These are phyloP conservation scores for Phaedon cochleariae DNA, from an alignment of 2,888 invertebrate species.

Conservation along the genomic window DNA sequence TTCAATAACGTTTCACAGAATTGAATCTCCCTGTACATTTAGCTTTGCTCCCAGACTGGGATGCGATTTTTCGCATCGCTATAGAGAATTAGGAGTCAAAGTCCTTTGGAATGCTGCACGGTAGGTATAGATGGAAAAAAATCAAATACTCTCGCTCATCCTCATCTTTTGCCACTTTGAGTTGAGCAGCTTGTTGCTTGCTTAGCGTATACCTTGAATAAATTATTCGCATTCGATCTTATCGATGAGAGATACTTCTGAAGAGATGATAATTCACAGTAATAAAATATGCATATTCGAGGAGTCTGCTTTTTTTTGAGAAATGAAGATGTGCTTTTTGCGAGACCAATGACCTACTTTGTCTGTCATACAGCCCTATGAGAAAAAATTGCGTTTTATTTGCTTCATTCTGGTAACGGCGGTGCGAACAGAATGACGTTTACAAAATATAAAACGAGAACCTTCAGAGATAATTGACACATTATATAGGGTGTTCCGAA, in stretches of 20 bases:
- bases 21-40: background rate
- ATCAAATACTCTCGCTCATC: conserved; percentile 31
- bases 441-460: too few species aligned
- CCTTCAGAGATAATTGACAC: too few species aligned
- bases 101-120: conserved; percentile 54
- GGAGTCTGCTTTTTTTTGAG: background rate
- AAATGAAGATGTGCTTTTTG: background rate
- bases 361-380: too few species aligned
- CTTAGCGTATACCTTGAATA: background rate
- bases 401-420: too few species aligned
- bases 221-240: background rate
- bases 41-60: background rate
- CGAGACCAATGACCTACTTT: too few species aligned
- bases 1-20: background rate
- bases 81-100: conserved; percentile 45
- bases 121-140: conserved; percentile 49
- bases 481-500: too few species aligned
- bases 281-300: background rate
- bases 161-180: conserved; percentile 14
- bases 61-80: conserved; percentile 9
- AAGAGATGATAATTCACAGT: too few species aligned
- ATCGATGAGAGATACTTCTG: too few species aligned
- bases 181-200: background rate
- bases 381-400: too few species aligned
- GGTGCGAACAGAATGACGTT: too few species aligned